Base-by-base conservation (phyloP, 2,888 invertebrate species). In the Phaedon cochleariae region DNA sequence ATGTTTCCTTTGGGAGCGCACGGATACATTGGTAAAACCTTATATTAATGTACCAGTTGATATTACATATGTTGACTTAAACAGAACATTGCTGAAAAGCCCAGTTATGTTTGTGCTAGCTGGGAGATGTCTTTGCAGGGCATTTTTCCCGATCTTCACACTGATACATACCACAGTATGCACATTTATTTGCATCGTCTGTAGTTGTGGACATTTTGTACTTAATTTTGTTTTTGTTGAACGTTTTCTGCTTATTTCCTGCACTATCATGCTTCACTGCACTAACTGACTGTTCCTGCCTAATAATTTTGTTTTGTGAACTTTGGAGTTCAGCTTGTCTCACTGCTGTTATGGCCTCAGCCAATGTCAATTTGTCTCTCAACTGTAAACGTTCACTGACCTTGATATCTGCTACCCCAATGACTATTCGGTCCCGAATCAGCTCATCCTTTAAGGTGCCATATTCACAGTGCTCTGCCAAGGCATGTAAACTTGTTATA, bases 381-480 rank as follows among this genome's bases (percentile, higher is more conserved):
- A 55, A 17, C 17, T 61, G 54, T 20, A 61, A 17, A 1, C 45
- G 17, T 34, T 54, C 61, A 18, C 41, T 54, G 17, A 54, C 21
- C 15, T 52, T 41, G 12, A 18, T 31, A 31, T 62, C 62, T 20
- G 46, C 46, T 10, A 62, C 29, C 34, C 55, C 65, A 1, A 62
- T 49, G 10, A 62, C 46, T 12, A 62, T 55, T 1, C 62, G 57
- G 46, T 46, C 62, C 5, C 53, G 45, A 21, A 55, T 62, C 31
- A 55, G 26, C 17, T 62, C 15, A 18, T 62, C 46, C 18, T 55
- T 37, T 10, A 58, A 37, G 6, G 45, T 20, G 6, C 34, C 61
- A 10, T 55, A 61, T 17, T 57, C 22, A 22, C 61, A 61, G 20
- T 54, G 12, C 31, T 60, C 53, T 34, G 61, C 61, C 31, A 45